These are phyloP conservation scores for Oligia fasciuncula DNA, from an alignment of 2,888 invertebrate genomes.

Conservation along the genomic window DNA sequence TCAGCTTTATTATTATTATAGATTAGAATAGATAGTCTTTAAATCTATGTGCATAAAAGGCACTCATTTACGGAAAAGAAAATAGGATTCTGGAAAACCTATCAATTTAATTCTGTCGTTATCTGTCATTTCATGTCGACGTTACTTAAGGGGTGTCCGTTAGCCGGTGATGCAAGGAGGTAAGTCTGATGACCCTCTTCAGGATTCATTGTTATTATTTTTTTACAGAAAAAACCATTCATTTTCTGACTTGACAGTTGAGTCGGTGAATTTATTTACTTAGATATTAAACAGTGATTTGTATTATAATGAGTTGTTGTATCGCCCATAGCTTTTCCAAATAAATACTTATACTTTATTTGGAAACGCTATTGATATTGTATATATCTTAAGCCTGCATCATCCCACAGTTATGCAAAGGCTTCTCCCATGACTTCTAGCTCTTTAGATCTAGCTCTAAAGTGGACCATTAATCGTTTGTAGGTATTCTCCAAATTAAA, in stretches of 20 bases:
- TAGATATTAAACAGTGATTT: neutral
- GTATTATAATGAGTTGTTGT: neutral
- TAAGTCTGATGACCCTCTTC: neutral
- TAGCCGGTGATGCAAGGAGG: neutral
- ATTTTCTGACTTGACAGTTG: neutral
- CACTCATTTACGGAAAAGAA: conserved; percentile 3
- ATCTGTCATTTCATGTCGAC: conserved; percentile 3
- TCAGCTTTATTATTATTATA: neutral
- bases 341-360: neutral
- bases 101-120: conserved; percentile 10
- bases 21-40: neutral
- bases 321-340: neutral
- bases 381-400: neutral
- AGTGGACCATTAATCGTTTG: neutral
- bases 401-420: neutral
- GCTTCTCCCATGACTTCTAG: neutral
- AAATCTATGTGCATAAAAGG: neutral
- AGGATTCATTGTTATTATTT: neutral
- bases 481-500: neutral
- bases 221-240: too few species aligned
- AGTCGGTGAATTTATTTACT: neutral
- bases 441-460: neutral
- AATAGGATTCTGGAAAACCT: neutral
- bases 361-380: too few species aligned
- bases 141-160: conserved; percentile 5